phyloP scores from a whole-genome alignment of 2,888 invertebrate species.

The Saturnia pavonia region DNA sequence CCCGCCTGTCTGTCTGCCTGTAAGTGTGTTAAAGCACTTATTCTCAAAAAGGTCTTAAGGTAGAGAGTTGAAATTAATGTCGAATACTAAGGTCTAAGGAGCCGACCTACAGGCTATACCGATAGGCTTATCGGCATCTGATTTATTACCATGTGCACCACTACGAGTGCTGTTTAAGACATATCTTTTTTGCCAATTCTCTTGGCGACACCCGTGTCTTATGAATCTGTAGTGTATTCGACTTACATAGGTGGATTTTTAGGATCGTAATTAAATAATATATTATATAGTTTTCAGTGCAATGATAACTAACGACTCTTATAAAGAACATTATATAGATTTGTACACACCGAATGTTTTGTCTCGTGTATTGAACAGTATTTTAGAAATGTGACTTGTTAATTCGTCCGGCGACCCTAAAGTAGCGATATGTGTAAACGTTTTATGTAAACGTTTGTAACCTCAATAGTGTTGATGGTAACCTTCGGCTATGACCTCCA shows the following conservation, averaged over 20 bases:
- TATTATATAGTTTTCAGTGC: not conserved
- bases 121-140: no score
- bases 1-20: no score
- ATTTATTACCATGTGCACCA: no score
- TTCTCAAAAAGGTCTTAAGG: no score
- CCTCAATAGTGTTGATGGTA: constrained; percentile 9
- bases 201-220: not conserved
- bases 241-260: not conserved
- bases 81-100: no score
- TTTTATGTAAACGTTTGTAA: constrained; percentile 7
- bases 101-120: no score
- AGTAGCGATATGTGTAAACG: not conserved
- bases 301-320: not conserved
- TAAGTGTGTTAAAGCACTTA: no score
- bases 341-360: constrained; percentile 3
- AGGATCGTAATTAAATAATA: not conserved
- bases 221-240: not conserved
- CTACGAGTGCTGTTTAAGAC: no score
- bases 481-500: constrained; percentile 9
- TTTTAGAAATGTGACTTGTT: constrained; percentile 15
- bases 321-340: not conserved
- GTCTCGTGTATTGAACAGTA: not conserved
- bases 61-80: no score
- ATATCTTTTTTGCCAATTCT: no score
- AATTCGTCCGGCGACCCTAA: constrained; percentile 9